Conservation (phyloP, 2,113 vertebrate genomes). For the Nothobranchius furzeri region DNA sequence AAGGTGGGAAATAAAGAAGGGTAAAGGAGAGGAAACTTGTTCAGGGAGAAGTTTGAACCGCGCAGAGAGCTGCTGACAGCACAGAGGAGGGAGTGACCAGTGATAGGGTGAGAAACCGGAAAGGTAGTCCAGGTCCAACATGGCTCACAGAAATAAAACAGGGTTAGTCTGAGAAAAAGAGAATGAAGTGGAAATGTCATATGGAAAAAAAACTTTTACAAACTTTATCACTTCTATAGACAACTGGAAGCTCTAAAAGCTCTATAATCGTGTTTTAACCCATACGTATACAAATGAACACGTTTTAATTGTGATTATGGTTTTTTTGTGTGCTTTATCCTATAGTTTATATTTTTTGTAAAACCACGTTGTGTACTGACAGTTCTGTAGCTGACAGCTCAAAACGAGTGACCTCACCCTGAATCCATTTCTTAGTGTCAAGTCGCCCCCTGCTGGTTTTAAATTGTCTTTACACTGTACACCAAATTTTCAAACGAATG, state of each 20-base stretch:
- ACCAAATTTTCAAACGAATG: too few species aligned
- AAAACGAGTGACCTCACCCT: constrained; percentile 16
- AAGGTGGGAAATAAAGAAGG: neutral
- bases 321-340: neutral
- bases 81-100: constrained; percentile 57
- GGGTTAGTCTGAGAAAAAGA: too few species aligned
- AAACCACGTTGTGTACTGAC: neutral
- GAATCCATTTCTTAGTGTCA: constrained; percentile 2
- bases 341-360: neutral
- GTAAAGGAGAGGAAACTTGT: neutral
- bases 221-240: too few species aligned
- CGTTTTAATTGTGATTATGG: neutral
- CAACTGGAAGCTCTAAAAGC: too few species aligned
- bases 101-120: constrained; percentile 68
- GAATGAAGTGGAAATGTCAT: too few species aligned
- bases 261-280: neutral
- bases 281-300: neutral
- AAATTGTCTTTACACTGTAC: constrained; percentile 22
- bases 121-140: constrained; percentile 50
- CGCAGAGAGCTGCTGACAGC: constrained; percentile 2
- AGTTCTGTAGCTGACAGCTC: constrained; percentile 10
- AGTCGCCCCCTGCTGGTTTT: constrained; percentile 51
- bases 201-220: too few species aligned
- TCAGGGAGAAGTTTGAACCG: constrained; percentile 32
- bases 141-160: neutral